phyloP scores from a whole-genome alignment of 2,888 invertebrate species.

The Cantharis lateralis region DNA sequence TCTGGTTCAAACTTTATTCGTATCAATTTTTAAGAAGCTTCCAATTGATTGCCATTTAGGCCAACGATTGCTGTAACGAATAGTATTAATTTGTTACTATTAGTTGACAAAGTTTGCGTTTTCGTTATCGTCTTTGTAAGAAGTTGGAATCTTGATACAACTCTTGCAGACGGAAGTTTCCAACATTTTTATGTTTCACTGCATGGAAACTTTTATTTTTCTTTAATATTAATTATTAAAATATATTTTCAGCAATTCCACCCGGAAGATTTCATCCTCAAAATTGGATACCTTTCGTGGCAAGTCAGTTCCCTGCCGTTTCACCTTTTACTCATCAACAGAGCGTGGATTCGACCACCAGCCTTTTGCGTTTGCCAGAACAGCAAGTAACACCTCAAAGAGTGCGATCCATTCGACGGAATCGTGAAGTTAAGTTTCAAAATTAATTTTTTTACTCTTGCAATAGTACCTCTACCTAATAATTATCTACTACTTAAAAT shows the following conservation, averaged over 20 bases:
- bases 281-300: constrained; percentile 72
- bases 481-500: neutral
- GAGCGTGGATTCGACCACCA: constrained; percentile 51
- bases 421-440: constrained; percentile 60
- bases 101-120: neutral
- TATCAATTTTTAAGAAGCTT: neutral
- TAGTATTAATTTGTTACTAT: neutral
- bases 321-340: constrained; percentile 62
- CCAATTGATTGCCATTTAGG: neutral
- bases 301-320: constrained; percentile 71
- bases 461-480: neutral
- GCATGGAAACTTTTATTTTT: neutral
- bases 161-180: neutral
- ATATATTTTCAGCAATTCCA: constrained; percentile 54
- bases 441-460: constrained; percentile 15
- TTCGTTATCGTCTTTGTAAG: neutral
- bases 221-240: neutral
- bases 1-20: neutral
- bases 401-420: constrained; percentile 57
- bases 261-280: constrained; percentile 60
- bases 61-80: neutral
- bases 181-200: neutral
- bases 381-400: constrained; percentile 51
- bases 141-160: neutral
- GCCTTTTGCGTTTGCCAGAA: constrained; percentile 53